Evolutionary conservation across 1,140 invertebrate genomes (phyloP).

Genomic region (Lordiphosa mommai): DNA sequence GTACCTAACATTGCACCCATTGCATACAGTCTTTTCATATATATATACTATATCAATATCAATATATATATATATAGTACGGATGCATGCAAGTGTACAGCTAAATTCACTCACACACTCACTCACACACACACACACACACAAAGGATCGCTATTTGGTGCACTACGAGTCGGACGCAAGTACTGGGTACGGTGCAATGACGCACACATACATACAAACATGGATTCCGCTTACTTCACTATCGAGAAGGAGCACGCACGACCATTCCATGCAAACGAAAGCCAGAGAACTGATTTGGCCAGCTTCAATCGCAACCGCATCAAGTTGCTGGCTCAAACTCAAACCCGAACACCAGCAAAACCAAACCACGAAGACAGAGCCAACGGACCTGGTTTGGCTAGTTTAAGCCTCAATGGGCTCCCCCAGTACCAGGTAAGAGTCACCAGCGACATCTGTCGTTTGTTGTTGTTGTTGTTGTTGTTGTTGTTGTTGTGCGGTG

Average conservation of each 20-base stretch:
- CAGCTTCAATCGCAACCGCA: slow-evolving; percentile 26
- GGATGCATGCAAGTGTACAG: too few species aligned
- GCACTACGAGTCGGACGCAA: not conserved
- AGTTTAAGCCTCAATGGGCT: too few species aligned
- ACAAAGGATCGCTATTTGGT: not conserved
- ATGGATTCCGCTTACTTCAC: slow-evolving; percentile 1
- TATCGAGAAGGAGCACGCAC: slow-evolving; percentile 21
- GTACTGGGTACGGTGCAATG: not conserved
- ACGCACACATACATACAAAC: slow-evolving; percentile 3
- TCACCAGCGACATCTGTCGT: too few species aligned
- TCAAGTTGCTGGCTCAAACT: slow-evolving; percentile 32
- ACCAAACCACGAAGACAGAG: not conserved
- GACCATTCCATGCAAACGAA: slow-evolving; percentile 46
- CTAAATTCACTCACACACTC: not conserved
- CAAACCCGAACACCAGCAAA: slow-evolving; percentile 1
- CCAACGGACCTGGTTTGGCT: not conserved
- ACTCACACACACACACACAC: not conserved
- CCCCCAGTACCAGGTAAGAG: too few species aligned
- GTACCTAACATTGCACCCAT: too few species aligned
- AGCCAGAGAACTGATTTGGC: slow-evolving; percentile 50
- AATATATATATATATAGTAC: too few species aligned
- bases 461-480: too few species aligned
- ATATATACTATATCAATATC: too few species aligned
- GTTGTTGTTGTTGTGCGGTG: too few species aligned
- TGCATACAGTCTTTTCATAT: not conserved